These are phyloP conservation scores for Conus betulinus DNA, from an alignment of 1,140 invertebrate species.

Conservation along the genomic window DNA sequence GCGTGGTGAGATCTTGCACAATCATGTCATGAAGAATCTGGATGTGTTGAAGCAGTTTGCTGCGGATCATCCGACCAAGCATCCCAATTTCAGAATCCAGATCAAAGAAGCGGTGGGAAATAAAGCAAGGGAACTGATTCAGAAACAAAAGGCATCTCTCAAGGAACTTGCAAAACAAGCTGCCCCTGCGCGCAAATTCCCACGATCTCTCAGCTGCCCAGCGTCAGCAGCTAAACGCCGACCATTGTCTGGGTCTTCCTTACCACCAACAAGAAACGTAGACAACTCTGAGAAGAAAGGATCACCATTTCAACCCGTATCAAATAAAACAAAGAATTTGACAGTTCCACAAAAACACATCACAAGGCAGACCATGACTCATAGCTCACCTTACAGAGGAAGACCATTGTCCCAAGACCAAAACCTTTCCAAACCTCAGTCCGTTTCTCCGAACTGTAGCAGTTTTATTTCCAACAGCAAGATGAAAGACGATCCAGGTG, in stretches of 20 bases:
- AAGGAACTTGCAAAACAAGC: not conserved
- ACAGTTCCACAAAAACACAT: not conserved
- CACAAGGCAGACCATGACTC: not conserved
- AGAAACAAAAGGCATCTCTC: not conserved
- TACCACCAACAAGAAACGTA: not conserved
- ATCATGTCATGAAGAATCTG: slow-evolving; percentile 17
- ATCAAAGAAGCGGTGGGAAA: slow-evolving; percentile 1
- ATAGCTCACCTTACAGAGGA: not conserved
- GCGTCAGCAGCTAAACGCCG: not conserved
- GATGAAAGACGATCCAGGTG: too few relatives aligned
- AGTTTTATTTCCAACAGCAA: too few relatives aligned
- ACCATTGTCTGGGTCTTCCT: not conserved
- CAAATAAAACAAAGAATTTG: not conserved
- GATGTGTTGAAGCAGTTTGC: slow-evolving; percentile 7
- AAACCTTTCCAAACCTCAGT: not conserved
- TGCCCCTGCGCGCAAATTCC: not conserved
- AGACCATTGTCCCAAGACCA: not conserved
- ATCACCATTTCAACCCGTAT: not conserved
- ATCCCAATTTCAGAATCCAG: not conserved
- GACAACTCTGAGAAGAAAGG: not conserved
- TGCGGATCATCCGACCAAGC: not conserved
- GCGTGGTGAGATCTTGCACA: slow-evolving; percentile 4
- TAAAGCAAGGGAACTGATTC: not conserved
- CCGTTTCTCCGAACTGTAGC: too few relatives aligned
- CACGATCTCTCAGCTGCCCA: not conserved